Conservation (phyloP, 2,797 vertebrate genomes). For the Catharus ustulatus region DNA sequence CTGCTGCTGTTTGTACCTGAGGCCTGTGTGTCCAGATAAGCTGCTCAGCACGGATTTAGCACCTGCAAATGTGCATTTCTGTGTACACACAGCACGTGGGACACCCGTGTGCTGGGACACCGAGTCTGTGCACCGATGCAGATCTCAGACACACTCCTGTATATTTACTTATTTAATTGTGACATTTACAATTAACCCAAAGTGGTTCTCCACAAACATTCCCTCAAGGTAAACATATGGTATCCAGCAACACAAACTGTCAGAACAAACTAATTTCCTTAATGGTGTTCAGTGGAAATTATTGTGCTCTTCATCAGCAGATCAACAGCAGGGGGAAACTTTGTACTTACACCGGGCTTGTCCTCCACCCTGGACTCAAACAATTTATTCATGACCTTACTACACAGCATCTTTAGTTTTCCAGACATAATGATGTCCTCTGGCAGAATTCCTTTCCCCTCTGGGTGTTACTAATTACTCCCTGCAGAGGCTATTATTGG, state of each 20-base stretch:
- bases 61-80: not conserved
- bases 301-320: constrained; percentile 53
- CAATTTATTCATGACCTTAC: constrained; percentile 64
- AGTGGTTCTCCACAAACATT: constrained; percentile 45
- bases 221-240: constrained; percentile 68
- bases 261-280: constrained; percentile 78
- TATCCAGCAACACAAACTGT: constrained; percentile 52
- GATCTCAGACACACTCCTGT: constrained; percentile 17
- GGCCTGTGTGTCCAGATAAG: constrained; percentile 37
- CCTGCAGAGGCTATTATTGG: constrained; percentile 81
- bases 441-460: constrained; percentile 77
- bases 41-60: not conserved
- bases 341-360: not conserved
- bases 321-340: constrained; percentile 72
- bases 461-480: constrained; percentile 87
- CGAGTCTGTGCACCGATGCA: not conserved
- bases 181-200: constrained; percentile 66
- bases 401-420: constrained; percentile 51
- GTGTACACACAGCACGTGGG: not conserved
- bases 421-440: constrained; percentile 68
- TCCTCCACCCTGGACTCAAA: constrained; percentile 7
- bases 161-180: constrained; percentile 66
- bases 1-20: not conserved
- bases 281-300: constrained; percentile 76
- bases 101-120: not conserved